Percentiles rank a stretch among this genome's conserved stretches.
Evolutionary conservation across 2,888 invertebrate genomes (phyloP).

Genomic region (Gonocerus acuteangulatus): DNA sequence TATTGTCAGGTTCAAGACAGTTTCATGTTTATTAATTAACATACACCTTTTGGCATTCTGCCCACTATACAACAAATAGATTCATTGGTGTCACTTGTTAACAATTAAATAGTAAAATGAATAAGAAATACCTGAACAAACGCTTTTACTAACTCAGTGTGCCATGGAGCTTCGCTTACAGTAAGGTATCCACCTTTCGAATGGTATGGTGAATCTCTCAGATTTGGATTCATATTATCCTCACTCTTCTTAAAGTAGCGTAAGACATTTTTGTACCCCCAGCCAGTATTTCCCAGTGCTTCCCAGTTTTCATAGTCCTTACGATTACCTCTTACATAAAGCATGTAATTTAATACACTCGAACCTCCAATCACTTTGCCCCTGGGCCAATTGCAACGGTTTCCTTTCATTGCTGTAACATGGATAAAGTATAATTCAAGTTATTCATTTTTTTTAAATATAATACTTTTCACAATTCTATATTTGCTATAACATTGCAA

Average conservation of each 20-base stretch:
- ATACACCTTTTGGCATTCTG: too few relatives aligned
- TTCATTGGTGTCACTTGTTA: too few relatives aligned
- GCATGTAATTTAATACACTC: conserved; percentile 86
- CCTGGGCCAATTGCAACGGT: conserved; percentile 78
- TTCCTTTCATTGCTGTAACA: background rate
- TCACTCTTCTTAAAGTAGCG: conserved; percentile 86
- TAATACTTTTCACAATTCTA: too few relatives aligned
- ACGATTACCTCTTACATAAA: conserved; percentile 80
- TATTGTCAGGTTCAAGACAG: too few relatives aligned
- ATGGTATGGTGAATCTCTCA: conserved; percentile 70
- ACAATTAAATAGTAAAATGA: too few relatives aligned
- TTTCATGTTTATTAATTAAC: too few relatives aligned
- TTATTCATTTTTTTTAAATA: too few relatives aligned
- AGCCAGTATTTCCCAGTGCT: conserved; percentile 73
- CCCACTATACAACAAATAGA: too few relatives aligned
- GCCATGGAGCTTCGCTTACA: conserved; percentile 76
- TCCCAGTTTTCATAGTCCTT: conserved; percentile 89
- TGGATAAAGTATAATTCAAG: background rate
- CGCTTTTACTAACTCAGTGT: conserved; percentile 70
- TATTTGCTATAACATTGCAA: too few relatives aligned
- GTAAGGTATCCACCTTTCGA: conserved; percentile 72
- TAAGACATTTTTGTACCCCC: conserved; percentile 71
- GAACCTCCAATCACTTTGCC: conserved; percentile 88
- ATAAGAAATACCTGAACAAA: conserved; percentile 56
- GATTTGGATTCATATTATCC: conserved; percentile 77